A percentile compares a stretch with the other conserved stretches of the same genome.
phyloP scores from a whole-genome alignment of 2,113 vertebrate genomes.

The Hepsetus odoe region DNA sequence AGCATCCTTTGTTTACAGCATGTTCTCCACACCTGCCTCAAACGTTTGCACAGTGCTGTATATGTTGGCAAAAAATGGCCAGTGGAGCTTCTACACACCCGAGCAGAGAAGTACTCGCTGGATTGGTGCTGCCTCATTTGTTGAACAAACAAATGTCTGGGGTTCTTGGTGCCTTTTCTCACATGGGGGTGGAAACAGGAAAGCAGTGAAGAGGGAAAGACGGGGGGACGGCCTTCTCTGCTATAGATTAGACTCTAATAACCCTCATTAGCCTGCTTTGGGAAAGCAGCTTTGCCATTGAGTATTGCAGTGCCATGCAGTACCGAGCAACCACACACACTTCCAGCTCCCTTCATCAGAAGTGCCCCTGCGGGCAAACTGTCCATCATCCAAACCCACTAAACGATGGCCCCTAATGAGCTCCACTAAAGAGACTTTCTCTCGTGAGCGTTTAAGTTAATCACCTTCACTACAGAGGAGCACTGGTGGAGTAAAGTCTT shows the following conservation, averaged over 20 bases:
- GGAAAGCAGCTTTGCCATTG: background rate
- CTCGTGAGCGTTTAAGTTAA: background rate
- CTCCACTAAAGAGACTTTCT: background rate
- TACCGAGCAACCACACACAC: background rate
- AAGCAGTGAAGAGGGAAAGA: background rate
- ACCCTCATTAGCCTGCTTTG: conserved; percentile 23
- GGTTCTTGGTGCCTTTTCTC: background rate
- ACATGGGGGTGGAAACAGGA: conserved; percentile 17
- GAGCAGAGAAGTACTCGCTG: background rate
- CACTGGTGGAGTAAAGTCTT: background rate
- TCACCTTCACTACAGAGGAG: background rate
- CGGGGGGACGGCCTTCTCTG: background rate
- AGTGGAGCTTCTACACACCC: background rate
- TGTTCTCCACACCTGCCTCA: too few relatives aligned
- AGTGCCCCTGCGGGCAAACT: background rate
- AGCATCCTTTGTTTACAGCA: too few relatives aligned
- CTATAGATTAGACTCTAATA: conserved; percentile 27
- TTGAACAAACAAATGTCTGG: conserved; percentile 38
- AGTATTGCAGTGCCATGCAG: background rate
- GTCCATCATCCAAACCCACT: background rate
- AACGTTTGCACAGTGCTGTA: too few relatives aligned
- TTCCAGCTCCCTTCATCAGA: background rate
- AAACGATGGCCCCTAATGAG: conserved; percentile 34
- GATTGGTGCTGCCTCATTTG: conserved; percentile 14
- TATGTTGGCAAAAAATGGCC: too few relatives aligned